Conservation (phyloP, 2,888 invertebrate species). For the Drosophila tripunctata region DNA sequence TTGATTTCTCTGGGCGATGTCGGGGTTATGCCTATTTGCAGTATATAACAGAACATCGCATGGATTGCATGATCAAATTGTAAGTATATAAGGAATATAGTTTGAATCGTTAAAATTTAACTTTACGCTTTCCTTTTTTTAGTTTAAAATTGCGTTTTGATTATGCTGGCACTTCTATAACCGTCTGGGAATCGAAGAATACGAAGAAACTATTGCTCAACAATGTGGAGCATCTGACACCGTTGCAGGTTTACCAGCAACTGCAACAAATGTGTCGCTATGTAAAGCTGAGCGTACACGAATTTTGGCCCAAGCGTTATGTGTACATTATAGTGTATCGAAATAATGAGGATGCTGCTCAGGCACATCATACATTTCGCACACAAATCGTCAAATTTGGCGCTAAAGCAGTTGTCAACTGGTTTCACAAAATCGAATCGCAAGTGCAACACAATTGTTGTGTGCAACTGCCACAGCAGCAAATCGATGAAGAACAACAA, state of each 20-base stretch:
- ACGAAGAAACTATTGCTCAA: constrained; percentile 57
- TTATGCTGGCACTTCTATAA: constrained; percentile 18
- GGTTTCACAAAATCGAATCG: constrained; percentile 31
- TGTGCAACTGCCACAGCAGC: neutral
- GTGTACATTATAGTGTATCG: constrained; percentile 69
- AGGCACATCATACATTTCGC: constrained; percentile 52
- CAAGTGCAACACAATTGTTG: constrained; percentile 28
- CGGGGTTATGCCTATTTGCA: constrained; percentile 81
- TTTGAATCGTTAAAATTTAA: no score
- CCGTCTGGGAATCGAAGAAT: constrained; percentile 67
- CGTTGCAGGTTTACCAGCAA: constrained; percentile 54
- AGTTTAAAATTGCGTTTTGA: constrained; percentile 56
- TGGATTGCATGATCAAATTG: constrained; percentile 51
- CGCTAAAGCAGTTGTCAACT: constrained; percentile 2
- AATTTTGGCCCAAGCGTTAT: constrained; percentile 32
- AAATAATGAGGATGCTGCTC: constrained; percentile 75
- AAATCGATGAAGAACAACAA: neutral
- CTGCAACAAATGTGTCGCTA: constrained; percentile 52
- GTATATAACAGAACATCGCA: constrained; percentile 56
- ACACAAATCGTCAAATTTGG: constrained; percentile 30
- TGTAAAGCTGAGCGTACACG: constrained; percentile 54
- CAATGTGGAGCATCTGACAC: constrained; percentile 29
- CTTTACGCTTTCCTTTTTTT: neutral
- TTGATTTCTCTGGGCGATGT: constrained; percentile 62
- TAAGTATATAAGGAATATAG: constrained; percentile 28